Evolutionary conservation across 2,113 vertebrate genomes (phyloP), one percentile per base, ranked within the genome.

Genomic region (Oceanodroma tethys): DNA sequence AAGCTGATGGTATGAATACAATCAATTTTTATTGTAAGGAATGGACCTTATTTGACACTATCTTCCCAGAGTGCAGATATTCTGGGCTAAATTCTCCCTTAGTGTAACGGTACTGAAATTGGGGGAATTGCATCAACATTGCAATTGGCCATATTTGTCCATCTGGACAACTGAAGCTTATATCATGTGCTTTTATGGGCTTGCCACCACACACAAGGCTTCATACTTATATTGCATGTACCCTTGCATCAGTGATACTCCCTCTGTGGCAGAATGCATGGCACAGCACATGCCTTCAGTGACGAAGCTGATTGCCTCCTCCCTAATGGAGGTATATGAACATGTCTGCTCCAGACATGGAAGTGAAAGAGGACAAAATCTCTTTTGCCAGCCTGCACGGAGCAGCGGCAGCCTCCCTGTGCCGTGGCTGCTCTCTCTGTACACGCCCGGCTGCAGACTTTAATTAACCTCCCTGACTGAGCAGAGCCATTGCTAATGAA

Each of bases 391-490:
- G 71, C 74, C 74, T 67, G 30, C 87, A 59, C 5, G 18, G 21
- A 63, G 67, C 27, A 71, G 59, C 20, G 5, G 34, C 71, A 87
- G 62, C 85, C 56, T 96, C 40, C 30, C 40, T 0, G 10, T 36
- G 71, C 76, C 8, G 9, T 48, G 48, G 66, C 56, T 94, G 63
- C 75, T 91, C 7, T 36, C 90, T 88, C 80, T 76, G 45, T 88
- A 89, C 91, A 87, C 2, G 48, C 52, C 58, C 8, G 67, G 92
- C 94, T 88, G 87, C 91, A 88, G 91, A 95, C 95, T 97, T 97
- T 93, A 97, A 96, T 97, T 97, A 98, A 97, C 94, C 97, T 97
- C 81, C 85, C 90, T 88, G 96, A 79, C 95, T 96, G 94, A 95
- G 75, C 94, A 95, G 88, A 92, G 93, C 56, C 12, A 21, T 90